Evolutionary conservation across 2,113 vertebrate species (phyloP), one percentile per base, ranked within the genome.

Genomic region (human (Homo sapiens)): DNA sequence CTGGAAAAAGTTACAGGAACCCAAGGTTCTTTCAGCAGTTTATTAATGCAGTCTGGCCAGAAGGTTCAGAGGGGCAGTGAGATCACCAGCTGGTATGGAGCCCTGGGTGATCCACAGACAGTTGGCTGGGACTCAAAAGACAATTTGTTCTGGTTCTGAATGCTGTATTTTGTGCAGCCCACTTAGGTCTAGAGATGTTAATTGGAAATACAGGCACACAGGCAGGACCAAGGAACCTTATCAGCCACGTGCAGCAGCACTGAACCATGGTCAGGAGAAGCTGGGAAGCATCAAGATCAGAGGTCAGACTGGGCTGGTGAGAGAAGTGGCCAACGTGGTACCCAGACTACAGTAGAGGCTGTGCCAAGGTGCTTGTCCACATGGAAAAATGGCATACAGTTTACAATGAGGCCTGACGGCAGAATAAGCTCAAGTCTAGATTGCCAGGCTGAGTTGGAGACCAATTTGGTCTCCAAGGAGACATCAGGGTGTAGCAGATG

Each of bases 1-100:
- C 88, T 94, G 94, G 79, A 70, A 93, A 85, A 90, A 90, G 76
- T 92, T 96, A 95, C 76, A 96, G 95, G 87, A 96, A 96, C 11
- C 30, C 23, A 80, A 66, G 73, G 40, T 50, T 68, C 80, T 90
- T 90, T 64, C 50, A 86, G 85, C 8, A 43, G 66, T 84, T 78
- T 89, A 70, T 96, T 91, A 95, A 78, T 85, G 72, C 35, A 20
- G 57, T 90, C 81, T 96, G 90, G 59, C 50, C 40, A 80, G 13
- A 5, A 27, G n/a, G 22, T 68, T 90, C 64, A 5, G 3, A 78
- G 25, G 66, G 30, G 6, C 16, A 40, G 59, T 38, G 61, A 94
- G 55, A 93, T 92, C 57, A 90, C 40, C 82, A 50, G 78, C 75
- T 91, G 87, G 55, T 89, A 48, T 14, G 3, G 73, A 73, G n/a